Percentiles rank a stretch among this genome's conserved stretches.
phyloP scores from a whole-genome alignment of 2,113 vertebrate species.

The Micronisus gabar region DNA sequence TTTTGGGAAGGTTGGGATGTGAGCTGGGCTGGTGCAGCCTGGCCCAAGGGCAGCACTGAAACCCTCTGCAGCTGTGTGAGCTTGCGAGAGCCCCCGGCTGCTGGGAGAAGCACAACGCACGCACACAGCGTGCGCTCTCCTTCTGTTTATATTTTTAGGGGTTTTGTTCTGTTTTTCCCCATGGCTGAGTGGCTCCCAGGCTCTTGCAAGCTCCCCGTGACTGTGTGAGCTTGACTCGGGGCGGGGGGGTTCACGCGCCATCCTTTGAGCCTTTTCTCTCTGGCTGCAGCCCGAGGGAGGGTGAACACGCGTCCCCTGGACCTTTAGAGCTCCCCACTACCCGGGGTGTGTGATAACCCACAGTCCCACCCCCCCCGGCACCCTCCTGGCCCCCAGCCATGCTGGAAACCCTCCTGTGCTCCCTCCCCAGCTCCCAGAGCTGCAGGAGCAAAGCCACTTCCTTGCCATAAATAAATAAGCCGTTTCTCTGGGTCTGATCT shows the following conservation, averaged over 20 bases:
- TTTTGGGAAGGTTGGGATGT: background rate
- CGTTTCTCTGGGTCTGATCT: background rate
- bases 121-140: accelerated
- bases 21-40: background rate
- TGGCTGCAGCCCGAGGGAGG: background rate
- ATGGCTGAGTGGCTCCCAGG: background rate
- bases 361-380: accelerated
- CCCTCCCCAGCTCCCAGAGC: background rate
- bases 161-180: background rate
- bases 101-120: accelerated
- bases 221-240: background rate
- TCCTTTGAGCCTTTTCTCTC: background rate
- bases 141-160: background rate
- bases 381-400: background rate
- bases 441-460: background rate
- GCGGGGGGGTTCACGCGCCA: accelerated
- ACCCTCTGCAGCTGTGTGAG: accelerated
- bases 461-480: background rate
- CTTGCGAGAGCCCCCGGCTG: background rate
- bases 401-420: background rate
- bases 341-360: accelerated
- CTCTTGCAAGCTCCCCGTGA: background rate
- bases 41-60: background rate
- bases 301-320: accelerated
- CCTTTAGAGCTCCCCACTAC: background rate